A percentile compares a stretch with the other conserved stretches of the same genome.
Evolutionary conservation across 2,797 vertebrate genomes (phyloP).

Genomic region (Prunella strophiata): DNA sequence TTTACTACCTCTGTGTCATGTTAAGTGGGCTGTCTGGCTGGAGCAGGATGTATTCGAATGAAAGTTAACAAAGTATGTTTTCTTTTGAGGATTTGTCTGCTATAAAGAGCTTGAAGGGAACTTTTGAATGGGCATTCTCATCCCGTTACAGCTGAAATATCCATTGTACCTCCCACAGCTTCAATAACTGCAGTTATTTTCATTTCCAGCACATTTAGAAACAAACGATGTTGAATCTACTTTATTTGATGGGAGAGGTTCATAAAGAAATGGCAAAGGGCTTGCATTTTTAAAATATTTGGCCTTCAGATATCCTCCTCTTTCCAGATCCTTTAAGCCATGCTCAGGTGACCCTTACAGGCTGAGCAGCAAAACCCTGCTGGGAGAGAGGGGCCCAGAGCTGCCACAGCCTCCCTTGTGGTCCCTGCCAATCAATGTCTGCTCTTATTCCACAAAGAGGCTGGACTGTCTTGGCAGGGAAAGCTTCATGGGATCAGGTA

Average conservation of each 20-base stretch:
- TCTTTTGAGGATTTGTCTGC: slow-evolving; percentile 28
- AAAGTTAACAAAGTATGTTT: slow-evolving; percentile 45
- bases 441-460: slow-evolving; percentile 3
- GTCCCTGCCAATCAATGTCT: slow-evolving; percentile 24
- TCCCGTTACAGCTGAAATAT: slow-evolving; percentile 2
- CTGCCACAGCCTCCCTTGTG: not conserved
- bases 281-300: slow-evolving; percentile 50
- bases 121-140: slow-evolving; percentile 6
- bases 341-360: slow-evolving; percentile 29
- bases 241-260: slow-evolving; percentile 51
- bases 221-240: slow-evolving; percentile 45
- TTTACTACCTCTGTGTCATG: slow-evolving; percentile 39
- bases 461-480: slow-evolving; percentile 40
- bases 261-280: slow-evolving; percentile 59
- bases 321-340: slow-evolving; percentile 33
- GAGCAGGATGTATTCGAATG: slow-evolving; percentile 37
- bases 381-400: slow-evolving; percentile 4
- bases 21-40: slow-evolving; percentile 20
- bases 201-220: slow-evolving; percentile 54
- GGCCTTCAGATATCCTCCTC: slow-evolving; percentile 9
- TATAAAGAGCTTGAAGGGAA: slow-evolving; percentile 18
- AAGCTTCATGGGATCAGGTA: slow-evolving; percentile 43
- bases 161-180: slow-evolving; percentile 7
- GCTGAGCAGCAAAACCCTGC: slow-evolving; percentile 33
- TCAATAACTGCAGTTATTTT: slow-evolving; percentile 43